Base-by-base conservation (phyloP, 2,888 invertebrate genomes). In the Serrognathus titanus region DNA sequence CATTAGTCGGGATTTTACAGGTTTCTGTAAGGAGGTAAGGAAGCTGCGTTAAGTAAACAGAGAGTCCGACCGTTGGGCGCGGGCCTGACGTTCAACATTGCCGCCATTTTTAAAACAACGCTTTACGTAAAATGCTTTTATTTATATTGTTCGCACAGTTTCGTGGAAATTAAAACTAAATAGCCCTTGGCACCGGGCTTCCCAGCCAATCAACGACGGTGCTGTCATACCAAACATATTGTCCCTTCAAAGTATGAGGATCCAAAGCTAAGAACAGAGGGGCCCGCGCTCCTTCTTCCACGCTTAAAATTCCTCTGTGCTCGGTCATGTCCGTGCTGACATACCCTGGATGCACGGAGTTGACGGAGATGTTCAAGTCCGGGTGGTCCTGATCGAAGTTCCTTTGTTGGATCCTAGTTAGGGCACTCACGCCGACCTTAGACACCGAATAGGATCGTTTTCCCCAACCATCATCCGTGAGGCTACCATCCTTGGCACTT, bases 241-340 rank as follows among this genome's bases (percentile, higher is more conserved):
- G 75, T 1, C 89, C 89, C 58, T 80, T 80, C 2, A 87, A 80
- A 20, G 74, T 67, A 46, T 78, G 69, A 0, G 86, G 84, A 8
- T 88, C 81, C 3, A 89, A 73, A 48, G 89, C 84, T 7, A 85
- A 71, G 67, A 83, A 87, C 0, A 87, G 69, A 1, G 88, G 81
- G 67, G 87, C 78, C 76, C 79, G 74, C 82, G 78, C 45, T 83
- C 88, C 62, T 73, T 82, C 70, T 41, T 86, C 86, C n/a, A 82
- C 80, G 1, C 80, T 81, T 12, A 85, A 74, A 0, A 73, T 69
- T 0, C 87, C 92, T 53, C 55, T 60, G 48, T 68, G 67, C 24
- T 84, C 85, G 0, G 85, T 80, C 90, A 92, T 87, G 68, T 92
- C 90, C 0, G 92, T 92, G 63, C 82, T 82, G 0, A 92, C 90